These are phyloP conservation scores for Anagrus nilaparvatae DNA, from an alignment of 1,140 invertebrate genomes.

Conservation along the genomic window DNA sequence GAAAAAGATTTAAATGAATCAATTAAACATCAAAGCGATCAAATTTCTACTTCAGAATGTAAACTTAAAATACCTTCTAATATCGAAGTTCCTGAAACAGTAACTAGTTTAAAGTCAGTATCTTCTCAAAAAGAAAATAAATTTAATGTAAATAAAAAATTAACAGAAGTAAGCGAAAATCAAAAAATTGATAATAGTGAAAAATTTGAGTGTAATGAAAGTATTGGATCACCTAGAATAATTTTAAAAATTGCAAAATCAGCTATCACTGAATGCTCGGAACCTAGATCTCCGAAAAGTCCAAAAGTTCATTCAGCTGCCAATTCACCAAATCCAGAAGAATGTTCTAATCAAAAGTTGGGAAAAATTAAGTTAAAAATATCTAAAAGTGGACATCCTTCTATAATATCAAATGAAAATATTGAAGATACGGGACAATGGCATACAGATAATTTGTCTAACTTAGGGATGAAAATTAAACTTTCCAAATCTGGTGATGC, in stretches of 20 bases:
- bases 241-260: constrained; percentile 41
- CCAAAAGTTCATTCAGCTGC: constrained; percentile 38
- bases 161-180: neutral
- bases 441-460: constrained; percentile 33
- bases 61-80: no score
- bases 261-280: constrained; percentile 36
- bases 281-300: constrained; percentile 39
- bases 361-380: constrained; percentile 40
- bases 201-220: constrained; percentile 29
- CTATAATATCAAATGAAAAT: constrained; percentile 37
- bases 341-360: constrained; percentile 38
- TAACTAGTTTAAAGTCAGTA: no score
- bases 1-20: no score
- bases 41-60: no score
- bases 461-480: constrained; percentile 39
- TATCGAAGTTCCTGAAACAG: no score
- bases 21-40: no score
- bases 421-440: constrained; percentile 30
- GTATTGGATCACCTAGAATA: constrained; percentile 37
- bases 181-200: constrained; percentile 8
- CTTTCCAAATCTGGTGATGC: constrained; percentile 31
- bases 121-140: no score
- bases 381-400: constrained; percentile 37
- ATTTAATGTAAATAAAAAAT: no score
- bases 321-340: constrained; percentile 40